phyloP scores from a whole-genome alignment of 2,113 vertebrate genomes.

The Petrocephalus microphthalmus region DNA sequence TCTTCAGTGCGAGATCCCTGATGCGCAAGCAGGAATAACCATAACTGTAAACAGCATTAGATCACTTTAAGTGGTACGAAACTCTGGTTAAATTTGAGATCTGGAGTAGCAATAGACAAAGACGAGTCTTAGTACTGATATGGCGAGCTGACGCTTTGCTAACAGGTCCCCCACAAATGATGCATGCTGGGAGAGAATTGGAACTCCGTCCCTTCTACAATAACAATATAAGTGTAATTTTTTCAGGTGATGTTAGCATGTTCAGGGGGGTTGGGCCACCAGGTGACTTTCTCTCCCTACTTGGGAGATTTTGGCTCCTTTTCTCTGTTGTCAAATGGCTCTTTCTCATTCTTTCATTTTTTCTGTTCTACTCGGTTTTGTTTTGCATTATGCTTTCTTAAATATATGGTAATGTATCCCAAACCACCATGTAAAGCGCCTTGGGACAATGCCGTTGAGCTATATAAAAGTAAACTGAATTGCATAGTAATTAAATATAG shows the following conservation, averaged over 20 bases:
- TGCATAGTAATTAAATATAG: background rate
- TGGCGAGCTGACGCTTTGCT: background rate
- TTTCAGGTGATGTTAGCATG: too few relatives aligned
- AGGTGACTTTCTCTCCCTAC: too few relatives aligned
- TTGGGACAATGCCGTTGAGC: too few relatives aligned
- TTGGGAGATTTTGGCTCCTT: too few relatives aligned
- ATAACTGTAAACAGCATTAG: slow-evolving; percentile 1
- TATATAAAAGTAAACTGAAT: too few relatives aligned
- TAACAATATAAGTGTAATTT: background rate
- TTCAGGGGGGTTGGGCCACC: too few relatives aligned
- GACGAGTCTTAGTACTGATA: background rate
- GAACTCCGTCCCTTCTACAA: background rate
- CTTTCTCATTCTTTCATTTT: too few relatives aligned
- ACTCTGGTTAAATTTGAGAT: background rate
- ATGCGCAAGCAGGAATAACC: slow-evolving; percentile 20
- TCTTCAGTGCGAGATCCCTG: slow-evolving; percentile 5
- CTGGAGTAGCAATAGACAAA: background rate
- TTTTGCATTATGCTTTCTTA: too few relatives aligned
- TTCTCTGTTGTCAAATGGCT: too few relatives aligned
- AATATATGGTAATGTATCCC: too few relatives aligned
- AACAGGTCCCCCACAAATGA: background rate
- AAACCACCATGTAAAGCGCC: too few relatives aligned
- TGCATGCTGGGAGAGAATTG: slow-evolving; percentile 2
- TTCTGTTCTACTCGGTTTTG: too few relatives aligned
- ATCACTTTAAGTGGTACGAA: background rate